Conservation (phyloP, 2,888 invertebrate genomes). For the Patella pellucida region DNA sequence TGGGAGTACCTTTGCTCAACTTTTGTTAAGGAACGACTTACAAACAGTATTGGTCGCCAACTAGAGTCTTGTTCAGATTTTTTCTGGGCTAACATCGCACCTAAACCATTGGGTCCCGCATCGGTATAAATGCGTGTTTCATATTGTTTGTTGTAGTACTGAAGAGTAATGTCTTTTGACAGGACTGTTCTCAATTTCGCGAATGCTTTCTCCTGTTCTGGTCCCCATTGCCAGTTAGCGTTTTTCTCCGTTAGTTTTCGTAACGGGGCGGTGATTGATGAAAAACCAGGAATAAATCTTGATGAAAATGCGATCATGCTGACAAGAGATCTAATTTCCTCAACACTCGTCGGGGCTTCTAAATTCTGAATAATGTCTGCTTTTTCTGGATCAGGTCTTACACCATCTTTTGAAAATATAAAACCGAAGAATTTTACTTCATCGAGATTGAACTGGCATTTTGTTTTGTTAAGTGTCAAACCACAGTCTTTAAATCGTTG, state of each 20-base stretch:
- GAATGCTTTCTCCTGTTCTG: conserved; percentile 32
- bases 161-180: conserved; percentile 31
- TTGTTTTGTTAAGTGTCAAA: not conserved
- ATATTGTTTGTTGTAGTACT: too few species aligned
- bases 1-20: conserved; percentile 48
- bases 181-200: conserved; percentile 37
- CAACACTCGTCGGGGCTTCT: not conserved
- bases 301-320: too few species aligned
- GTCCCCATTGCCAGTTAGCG: conserved; percentile 34
- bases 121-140: conserved; percentile 42
- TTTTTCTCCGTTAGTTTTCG: conserved; percentile 16
- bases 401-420: not conserved
- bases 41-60: conserved; percentile 37
- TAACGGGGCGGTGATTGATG: too few species aligned
- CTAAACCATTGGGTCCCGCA: conserved; percentile 47
- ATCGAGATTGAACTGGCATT: not conserved
- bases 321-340: not conserved
- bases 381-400: not conserved
- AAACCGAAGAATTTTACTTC: not conserved
- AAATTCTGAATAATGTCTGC: not conserved
- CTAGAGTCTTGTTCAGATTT: conserved; percentile 2
- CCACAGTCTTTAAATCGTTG: not conserved
- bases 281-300: too few species aligned
- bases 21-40: conserved; percentile 41
- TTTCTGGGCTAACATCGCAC: conserved; percentile 41